phyloP scores from a whole-genome alignment of 2,113 vertebrate genomes.

The Malaclemys terrapin region DNA sequence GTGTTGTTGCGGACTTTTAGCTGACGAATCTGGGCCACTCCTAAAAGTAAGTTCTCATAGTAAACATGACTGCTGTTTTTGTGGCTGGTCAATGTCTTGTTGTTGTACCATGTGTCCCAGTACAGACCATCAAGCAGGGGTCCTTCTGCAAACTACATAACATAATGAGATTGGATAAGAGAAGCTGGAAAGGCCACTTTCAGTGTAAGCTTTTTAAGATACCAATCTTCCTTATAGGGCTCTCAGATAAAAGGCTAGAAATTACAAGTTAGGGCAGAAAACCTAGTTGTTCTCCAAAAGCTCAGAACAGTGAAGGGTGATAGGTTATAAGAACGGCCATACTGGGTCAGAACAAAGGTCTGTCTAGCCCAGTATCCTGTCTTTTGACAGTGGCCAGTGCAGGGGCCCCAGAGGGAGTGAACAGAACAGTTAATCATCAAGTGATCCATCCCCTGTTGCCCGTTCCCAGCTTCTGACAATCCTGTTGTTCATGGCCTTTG shows the following conservation, averaged over 20 bases:
- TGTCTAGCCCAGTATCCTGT: too few species aligned
- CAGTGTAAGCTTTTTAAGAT: not conserved
- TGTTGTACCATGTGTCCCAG: conserved; percentile 72
- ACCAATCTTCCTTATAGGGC: not conserved
- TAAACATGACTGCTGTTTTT: conserved; percentile 71
- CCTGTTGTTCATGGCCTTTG: not conserved
- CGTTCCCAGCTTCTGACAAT: not conserved
- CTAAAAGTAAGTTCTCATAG: conserved; percentile 78
- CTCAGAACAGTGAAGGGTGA: not conserved
- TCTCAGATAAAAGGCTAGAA: not conserved
- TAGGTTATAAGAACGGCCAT: not conserved
- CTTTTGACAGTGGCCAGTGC: too few species aligned
- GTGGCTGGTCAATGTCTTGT: not conserved
- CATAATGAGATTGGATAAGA: not conserved
- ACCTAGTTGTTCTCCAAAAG: not conserved
- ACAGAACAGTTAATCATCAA: too few species aligned
- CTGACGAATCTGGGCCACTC: conserved; percentile 73
- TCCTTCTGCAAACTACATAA: conserved; percentile 73
- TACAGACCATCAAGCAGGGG: conserved; percentile 78
- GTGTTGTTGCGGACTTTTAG: conserved; percentile 75
- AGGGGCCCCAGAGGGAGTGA: too few species aligned
- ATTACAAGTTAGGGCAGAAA: not conserved
- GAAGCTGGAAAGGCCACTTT: not conserved
- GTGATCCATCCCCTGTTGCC: too few species aligned
- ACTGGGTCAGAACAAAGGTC: too few species aligned